These are phyloP conservation scores for Sericinus montela DNA, from an alignment of 2,888 invertebrate species.

Conservation along the genomic window DNA sequence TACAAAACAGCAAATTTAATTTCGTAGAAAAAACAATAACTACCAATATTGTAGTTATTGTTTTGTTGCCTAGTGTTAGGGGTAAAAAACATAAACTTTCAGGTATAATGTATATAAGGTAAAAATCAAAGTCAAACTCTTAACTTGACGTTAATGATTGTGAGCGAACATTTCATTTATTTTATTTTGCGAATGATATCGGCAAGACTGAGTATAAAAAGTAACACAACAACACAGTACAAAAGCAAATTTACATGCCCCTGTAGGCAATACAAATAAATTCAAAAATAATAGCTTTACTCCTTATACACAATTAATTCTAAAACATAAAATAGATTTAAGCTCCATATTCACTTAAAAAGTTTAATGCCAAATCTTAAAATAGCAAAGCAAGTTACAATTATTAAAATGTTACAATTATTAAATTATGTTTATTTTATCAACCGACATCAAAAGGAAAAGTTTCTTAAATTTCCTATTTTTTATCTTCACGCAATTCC, in stretches of 20 bases:
- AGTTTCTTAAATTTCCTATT: too few species aligned
- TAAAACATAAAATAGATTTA: background rate
- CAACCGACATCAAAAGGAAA: too few species aligned
- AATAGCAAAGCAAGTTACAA: conserved; percentile 35
- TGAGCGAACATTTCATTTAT: conserved; percentile 56
- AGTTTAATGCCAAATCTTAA: conserved; percentile 24
- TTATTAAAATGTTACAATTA: too few species aligned
- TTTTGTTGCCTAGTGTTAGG: too few species aligned
- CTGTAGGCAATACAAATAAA: conserved; percentile 59
- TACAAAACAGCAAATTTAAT: too few species aligned
- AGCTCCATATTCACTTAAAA: background rate
- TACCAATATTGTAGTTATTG: too few species aligned
- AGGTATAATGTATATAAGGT: background rate
- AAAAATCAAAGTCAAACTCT: conserved; percentile 76
- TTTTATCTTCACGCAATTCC: too few species aligned
- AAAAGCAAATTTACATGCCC: conserved; percentile 72
- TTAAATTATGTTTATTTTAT: too few species aligned
- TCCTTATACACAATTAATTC: background rate
- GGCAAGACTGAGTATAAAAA: conserved; percentile 62
- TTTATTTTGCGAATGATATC: conserved; percentile 45
- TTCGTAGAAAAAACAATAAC: too few species aligned
- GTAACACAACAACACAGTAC: conserved; percentile 69
- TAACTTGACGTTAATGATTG: conserved; percentile 59
- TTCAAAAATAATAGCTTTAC: conserved; percentile 15
- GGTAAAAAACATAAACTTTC: too few species aligned